Evolutionary conservation across 2,113 vertebrate species (phyloP).

Genomic region (Thamnaconus septentrionalis): DNA sequence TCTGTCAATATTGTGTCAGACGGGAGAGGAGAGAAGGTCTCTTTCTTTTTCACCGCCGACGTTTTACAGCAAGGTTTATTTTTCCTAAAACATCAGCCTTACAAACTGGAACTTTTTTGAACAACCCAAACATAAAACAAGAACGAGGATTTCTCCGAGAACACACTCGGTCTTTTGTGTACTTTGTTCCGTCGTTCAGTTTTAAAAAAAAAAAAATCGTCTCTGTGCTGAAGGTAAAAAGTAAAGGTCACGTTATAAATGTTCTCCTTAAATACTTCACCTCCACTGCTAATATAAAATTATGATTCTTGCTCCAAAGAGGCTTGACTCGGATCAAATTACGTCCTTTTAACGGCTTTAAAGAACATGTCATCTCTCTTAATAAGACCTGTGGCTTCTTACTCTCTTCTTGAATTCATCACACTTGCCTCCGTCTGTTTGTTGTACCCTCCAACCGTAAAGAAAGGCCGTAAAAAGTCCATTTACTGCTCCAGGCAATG

Average conservation of each 20-base stretch:
- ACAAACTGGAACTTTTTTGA: conserved; percentile 63
- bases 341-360: conserved; percentile 22
- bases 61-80: conserved; percentile 42
- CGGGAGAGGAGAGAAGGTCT: conserved; percentile 21
- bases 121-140: conserved; percentile 36
- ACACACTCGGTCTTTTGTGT: conserved; percentile 56
- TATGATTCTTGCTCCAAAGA: conserved; percentile 23
- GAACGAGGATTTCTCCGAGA: conserved; percentile 56
- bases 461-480: too few species aligned
- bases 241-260: conserved; percentile 63
- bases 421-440: too few species aligned
- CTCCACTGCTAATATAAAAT: conserved; percentile 37
- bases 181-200: conserved; percentile 42
- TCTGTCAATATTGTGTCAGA: conserved; percentile 20
- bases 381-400: not conserved
- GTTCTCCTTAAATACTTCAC: conserved; percentile 40
- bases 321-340: conserved; percentile 25
- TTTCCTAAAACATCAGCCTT: conserved; percentile 62
- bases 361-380: conserved; percentile 19
- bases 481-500: too few species aligned
- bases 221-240: conserved; percentile 30
- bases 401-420: conserved; percentile 11
- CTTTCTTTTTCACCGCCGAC: conserved; percentile 33
- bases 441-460: too few species aligned
- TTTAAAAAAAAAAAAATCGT: conserved; percentile 44